phyloP scores from a whole-genome alignment of 2,888 invertebrate species.

The Caenorhabditis sp. region DNA sequence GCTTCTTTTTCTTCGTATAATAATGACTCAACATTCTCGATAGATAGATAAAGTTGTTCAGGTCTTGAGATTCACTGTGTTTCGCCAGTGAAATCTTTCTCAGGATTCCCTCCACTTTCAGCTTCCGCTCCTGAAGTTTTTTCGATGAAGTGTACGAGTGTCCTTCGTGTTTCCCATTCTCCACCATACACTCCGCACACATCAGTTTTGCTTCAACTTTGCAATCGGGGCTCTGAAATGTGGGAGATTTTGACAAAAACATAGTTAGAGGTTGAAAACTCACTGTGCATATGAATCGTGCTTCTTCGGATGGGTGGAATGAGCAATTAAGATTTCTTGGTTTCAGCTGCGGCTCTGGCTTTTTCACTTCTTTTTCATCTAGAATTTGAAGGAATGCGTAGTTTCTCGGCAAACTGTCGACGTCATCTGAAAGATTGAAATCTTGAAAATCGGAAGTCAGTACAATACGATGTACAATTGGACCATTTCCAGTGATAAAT shows the following conservation, averaged over 20 bases:
- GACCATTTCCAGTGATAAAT: no score
- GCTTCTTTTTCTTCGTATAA: no score
- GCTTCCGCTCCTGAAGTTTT: background rate
- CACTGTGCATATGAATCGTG: background rate
- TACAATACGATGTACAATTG: no score
- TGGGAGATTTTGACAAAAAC: background rate
- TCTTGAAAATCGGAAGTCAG: no score
- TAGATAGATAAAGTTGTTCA: no score
- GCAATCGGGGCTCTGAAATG: background rate
- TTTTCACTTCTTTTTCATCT: background rate
- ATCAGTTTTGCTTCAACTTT: background rate
- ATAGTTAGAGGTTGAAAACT: background rate
- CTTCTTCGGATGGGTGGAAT: background rate
- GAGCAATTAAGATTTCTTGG: slow-evolving; percentile 3
- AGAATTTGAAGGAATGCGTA: background rate
- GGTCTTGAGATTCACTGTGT: no score
- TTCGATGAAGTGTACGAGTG: slow-evolving; percentile 11
- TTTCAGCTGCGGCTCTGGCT: background rate
- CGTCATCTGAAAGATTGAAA: background rate
- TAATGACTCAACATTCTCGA: no score
- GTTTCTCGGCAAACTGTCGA: slow-evolving; percentile 4
- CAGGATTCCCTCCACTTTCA: background rate
- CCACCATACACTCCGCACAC: slow-evolving; percentile 1
- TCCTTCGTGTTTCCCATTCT: slow-evolving; percentile 9
- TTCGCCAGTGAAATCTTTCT: background rate